phyloP scores from a whole-genome alignment of 2,113 vertebrate genomes.

The Gymnarchus niloticus region DNA sequence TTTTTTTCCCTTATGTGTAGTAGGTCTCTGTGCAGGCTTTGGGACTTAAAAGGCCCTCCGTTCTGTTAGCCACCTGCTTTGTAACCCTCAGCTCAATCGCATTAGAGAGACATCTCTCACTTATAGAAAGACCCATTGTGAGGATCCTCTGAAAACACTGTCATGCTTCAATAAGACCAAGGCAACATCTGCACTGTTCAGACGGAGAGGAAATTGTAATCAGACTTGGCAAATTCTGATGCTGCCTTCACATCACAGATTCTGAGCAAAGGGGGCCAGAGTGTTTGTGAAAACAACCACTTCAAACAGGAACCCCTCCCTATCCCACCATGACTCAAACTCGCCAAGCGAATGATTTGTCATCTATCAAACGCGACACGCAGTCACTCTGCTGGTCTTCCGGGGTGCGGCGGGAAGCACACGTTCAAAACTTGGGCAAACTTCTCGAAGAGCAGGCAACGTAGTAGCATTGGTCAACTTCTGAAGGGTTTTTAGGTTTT shows the following conservation, averaged over 20 bases:
- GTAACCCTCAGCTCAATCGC: conserved; percentile 53
- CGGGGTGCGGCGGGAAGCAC: conserved; percentile 10
- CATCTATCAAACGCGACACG: conserved; percentile 43
- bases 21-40: conserved; percentile 48
- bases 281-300: conserved; percentile 40
- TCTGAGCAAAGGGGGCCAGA: conserved; percentile 28
- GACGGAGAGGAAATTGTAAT: conserved; percentile 66
- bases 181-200: conserved; percentile 69
- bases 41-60: conserved; percentile 54
- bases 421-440: conserved; percentile 29
- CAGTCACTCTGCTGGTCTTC: conserved; percentile 41
- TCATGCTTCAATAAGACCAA: conserved; percentile 55
- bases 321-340: conserved; percentile 36
- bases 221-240: conserved; percentile 42
- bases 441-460: conserved; percentile 23
- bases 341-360: conserved; percentile 37
- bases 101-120: conserved; percentile 62
- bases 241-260: conserved; percentile 23
- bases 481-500: conserved; percentile 50
- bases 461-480: conserved; percentile 50
- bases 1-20: conserved; percentile 48
- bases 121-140: conserved; percentile 62
- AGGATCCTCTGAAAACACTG: conserved; percentile 62
- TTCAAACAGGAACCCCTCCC: conserved; percentile 52
- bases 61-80: conserved; percentile 65